phyloP scores from a whole-genome alignment of 92 coral and sea anemone genomes.

The Heliopora coerulea region DNA sequence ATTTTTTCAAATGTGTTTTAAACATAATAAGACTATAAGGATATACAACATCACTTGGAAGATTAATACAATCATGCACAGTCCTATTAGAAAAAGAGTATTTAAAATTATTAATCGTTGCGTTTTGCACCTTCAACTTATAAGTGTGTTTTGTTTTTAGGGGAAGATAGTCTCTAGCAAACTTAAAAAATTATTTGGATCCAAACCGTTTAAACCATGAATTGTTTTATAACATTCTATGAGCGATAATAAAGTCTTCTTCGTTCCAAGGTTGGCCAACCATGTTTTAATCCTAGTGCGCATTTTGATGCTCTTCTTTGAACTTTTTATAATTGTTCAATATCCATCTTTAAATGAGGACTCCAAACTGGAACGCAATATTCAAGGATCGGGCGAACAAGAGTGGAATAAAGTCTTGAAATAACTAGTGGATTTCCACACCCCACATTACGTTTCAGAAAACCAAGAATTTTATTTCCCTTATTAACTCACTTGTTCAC shows the following conservation, averaged over 20 bases:
- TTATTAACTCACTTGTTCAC: conserved; percentile 33
- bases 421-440: conserved; percentile 46
- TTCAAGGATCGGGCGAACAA: conserved; percentile 61
- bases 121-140: background rate
- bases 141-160: too few species aligned
- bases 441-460: conserved; percentile 40
- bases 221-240: conserved; percentile 41
- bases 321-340: conserved; percentile 27
- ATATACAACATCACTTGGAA: too few species aligned
- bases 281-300: background rate
- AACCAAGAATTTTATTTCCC: conserved; percentile 48
- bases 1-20: background rate
- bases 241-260: conserved; percentile 18
- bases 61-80: too few species aligned
- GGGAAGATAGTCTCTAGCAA: conserved; percentile 49
- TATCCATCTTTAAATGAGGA: conserved; percentile 31
- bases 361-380: too few species aligned
- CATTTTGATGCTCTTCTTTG: conserved; percentile 40
- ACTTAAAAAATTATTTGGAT: conserved; percentile 49
- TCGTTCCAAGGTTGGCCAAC: conserved; percentile 19
- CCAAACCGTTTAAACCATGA: conserved; percentile 52
- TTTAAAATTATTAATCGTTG: background rate
- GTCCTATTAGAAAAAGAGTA: background rate
- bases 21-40: background rate
- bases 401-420: conserved; percentile 46